Evolutionary conservation across 2,888 invertebrate genomes (phyloP), one percentile per base, ranked within the genome.

Genomic region (Lycocerus yunnanus): DNA sequence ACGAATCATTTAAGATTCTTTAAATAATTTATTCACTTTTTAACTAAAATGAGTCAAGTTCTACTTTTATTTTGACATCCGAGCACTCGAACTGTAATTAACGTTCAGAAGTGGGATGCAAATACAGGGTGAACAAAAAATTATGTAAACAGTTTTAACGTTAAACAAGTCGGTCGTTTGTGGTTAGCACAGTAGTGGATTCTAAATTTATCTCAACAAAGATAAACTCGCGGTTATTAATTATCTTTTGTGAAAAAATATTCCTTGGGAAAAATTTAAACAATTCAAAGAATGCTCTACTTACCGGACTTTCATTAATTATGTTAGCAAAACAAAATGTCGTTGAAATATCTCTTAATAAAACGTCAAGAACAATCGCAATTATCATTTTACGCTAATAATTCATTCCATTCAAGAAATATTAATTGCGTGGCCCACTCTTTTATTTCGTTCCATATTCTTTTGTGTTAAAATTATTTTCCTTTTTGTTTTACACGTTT

Each of bases 291-390:
- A 63, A 63, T 63, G 61, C 61, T 13, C 18, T 20, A 63, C 61
- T 63, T 63, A 63, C 61, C 61, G 61, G 61, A 63, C 61, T 18
- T 63, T 20, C 61, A 63, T 63, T 63, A 63, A 63, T 63, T 63
- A 63, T 63, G 61, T 18, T 63, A 63, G 61, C 61, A 16, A 63
- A 63, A 63, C 61, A 63, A 63, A 63, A 63, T 63, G 61, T 63
- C 61, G 61, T 63, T 63, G 61, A 63, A 63, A 63, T 63, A 63
- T 63, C 61, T 63, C 61, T 63, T 63, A 63, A 63, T 63, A 63
- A 18, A 63, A 63, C 61, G 61, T 63, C 61, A 18, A 20, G 61
- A 63, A 63, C 61, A 63, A 63, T 63, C 61, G 61, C 61, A 63
- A 63, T 63, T 63, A 63, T 63, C 61, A 63, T 63, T 63, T 15